phyloP scores from a whole-genome alignment of 1,140 invertebrate species.

The Drosophila kohkoa region DNA sequence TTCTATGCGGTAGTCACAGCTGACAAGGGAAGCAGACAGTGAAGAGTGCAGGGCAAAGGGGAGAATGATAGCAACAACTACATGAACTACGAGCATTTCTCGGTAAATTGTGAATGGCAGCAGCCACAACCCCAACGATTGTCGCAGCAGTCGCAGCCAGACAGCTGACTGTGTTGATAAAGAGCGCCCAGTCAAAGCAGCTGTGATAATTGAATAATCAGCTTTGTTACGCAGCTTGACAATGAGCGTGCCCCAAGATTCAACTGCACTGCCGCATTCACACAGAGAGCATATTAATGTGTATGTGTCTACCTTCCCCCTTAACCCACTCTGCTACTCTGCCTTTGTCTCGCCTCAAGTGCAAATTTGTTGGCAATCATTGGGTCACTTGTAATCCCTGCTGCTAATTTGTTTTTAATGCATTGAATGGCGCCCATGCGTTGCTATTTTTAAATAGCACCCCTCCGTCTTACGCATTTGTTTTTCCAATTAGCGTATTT shows the following conservation, averaged over 20 bases:
- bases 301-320: not conserved
- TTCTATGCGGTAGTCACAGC: constrained; percentile 42
- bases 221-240: constrained; percentile 59
- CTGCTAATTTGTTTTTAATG: constrained; percentile 58
- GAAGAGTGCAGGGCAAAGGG: not conserved
- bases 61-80: constrained; percentile 35
- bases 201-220: constrained; percentile 80
- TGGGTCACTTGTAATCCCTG: constrained; percentile 31
- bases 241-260: constrained; percentile 50
- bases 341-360: constrained; percentile 45
- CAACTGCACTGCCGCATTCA: constrained; percentile 1
- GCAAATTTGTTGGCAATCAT: constrained; percentile 78
- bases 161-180: constrained; percentile 52
- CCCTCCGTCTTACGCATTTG: constrained; percentile 38
- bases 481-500: constrained; percentile 45
- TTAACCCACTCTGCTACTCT: not conserved
- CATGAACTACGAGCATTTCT: constrained; percentile 62
- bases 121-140: not conserved
- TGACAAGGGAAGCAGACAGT: not conserved
- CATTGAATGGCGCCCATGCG: constrained; percentile 22
- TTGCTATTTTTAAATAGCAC: constrained; percentile 54
- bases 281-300: not conserved
- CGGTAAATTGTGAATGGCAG: constrained; percentile 61
- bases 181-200: constrained; percentile 64
- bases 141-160: constrained; percentile 4